These are phyloP conservation scores for Alloplasta piceator DNA, from an alignment of 2,888 invertebrate species.

Conservation along the genomic window DNA sequence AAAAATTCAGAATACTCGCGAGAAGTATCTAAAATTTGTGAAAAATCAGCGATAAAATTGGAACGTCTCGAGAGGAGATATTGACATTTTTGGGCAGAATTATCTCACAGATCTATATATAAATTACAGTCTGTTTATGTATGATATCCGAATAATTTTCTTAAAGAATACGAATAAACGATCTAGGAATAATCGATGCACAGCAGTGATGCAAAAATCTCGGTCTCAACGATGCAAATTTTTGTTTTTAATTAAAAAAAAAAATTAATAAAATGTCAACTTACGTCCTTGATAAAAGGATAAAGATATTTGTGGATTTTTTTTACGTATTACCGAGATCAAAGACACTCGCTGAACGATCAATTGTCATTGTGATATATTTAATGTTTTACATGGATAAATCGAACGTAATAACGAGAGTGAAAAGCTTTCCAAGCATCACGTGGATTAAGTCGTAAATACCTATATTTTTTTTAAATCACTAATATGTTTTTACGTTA, in stretches of 20 bases:
- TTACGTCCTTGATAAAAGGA: neutral
- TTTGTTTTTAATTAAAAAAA: neutral
- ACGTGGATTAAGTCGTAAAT: conserved; percentile 68
- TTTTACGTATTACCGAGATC: conserved; percentile 9
- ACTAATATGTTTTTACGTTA: conserved; percentile 53
- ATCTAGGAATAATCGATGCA: conserved; percentile 43
- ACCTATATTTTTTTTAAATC: conserved; percentile 65
- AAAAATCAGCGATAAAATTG: conserved; percentile 13
- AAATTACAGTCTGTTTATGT: conserved; percentile 7
- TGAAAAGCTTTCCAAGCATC: conserved; percentile 70
- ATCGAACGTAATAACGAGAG: conserved; percentile 66
- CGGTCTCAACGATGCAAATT: conserved; percentile 25
- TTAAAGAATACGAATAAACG: conserved; percentile 52
- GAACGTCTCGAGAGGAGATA: too few relatives aligned
- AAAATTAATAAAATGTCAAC: conserved; percentile 16
- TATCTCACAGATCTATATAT: neutral
- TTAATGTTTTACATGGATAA: conserved; percentile 37
- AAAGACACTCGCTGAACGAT: conserved; percentile 41
- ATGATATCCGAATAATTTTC: conserved; percentile 41
- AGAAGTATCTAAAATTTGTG: too few relatives aligned
- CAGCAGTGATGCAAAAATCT: conserved; percentile 26
- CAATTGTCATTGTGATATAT: conserved; percentile 46
- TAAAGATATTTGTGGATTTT: neutral
- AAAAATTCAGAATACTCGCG: too few relatives aligned
- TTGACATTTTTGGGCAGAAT: too few relatives aligned